These are phyloP conservation scores for Pocillopora damicornis DNA, from an alignment of 64 coral and sea anemone genomes.

Conservation along the genomic window DNA sequence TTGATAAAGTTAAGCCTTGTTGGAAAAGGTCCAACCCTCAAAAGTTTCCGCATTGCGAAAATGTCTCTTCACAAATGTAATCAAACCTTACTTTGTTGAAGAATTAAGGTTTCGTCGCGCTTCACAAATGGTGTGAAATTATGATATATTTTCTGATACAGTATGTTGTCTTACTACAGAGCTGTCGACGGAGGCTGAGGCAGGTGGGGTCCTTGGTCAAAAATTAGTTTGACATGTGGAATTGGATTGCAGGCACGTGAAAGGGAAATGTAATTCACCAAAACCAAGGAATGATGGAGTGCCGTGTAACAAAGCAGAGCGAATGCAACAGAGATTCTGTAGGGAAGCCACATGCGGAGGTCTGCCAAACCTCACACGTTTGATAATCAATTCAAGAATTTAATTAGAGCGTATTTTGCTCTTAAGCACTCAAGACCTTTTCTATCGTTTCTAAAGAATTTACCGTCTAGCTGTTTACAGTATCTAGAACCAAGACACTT, in stretches of 20 bases:
- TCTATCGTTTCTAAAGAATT: no score
- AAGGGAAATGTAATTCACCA: conserved; percentile 27
- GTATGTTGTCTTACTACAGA: background rate
- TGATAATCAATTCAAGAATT: background rate
- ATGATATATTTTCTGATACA: no score
- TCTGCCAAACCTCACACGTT: background rate
- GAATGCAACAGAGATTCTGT: background rate
- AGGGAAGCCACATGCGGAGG: background rate
- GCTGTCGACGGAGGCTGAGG: conserved; percentile 37
- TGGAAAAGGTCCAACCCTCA: no score
- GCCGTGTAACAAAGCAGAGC: background rate
- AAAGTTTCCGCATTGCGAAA: no score
- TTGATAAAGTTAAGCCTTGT: no score
- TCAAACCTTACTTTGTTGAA: background rate
- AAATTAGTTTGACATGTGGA: conserved; percentile 31
- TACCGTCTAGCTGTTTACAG: no score
- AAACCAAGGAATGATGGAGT: conserved; percentile 28
- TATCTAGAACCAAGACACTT: no score
- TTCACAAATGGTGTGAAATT: no score
- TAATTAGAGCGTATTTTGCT: background rate
- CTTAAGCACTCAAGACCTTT: no score
- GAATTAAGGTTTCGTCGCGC: background rate
- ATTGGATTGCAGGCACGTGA: conserved; percentile 5
- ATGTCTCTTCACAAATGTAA: background rate
- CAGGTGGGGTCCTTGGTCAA: conserved; percentile 36